Evolutionary conservation across 2,797 vertebrate species (phyloP).

Genomic region (Dendrocincla fuliginosa): DNA sequence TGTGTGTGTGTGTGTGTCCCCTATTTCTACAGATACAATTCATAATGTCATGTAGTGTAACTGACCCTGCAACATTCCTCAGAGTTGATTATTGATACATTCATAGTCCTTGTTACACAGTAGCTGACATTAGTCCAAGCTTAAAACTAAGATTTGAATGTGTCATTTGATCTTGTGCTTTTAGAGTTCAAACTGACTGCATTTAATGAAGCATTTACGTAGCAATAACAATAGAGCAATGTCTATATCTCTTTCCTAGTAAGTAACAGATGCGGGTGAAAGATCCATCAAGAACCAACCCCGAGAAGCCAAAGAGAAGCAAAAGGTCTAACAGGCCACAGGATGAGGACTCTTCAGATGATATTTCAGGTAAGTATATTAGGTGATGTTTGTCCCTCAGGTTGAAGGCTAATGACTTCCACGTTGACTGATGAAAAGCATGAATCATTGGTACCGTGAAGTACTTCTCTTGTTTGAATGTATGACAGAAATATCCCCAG

Average conservation of each 20-base stretch:
- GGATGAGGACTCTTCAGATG: constrained; percentile 97
- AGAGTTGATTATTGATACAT: rapidly evolving
- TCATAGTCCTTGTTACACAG: background rate
- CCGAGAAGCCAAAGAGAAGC: constrained; percentile 91
- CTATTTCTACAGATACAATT: background rate
- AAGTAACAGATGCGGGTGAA: constrained; percentile 95
- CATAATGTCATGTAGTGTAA: background rate
- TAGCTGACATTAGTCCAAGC: background rate
- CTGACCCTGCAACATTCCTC: rapidly evolving
- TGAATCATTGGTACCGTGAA: background rate
- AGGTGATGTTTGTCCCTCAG: background rate
- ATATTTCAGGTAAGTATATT: constrained; percentile 85
- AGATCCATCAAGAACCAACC: constrained; percentile 86
- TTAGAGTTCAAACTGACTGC: background rate
- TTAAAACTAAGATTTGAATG: background rate
- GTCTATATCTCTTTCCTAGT: constrained; percentile 44
- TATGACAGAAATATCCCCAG: background rate
- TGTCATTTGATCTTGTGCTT: background rate
- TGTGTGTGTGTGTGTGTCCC: background rate
- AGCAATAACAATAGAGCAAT: background rate
- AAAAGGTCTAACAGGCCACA: constrained; percentile 86
- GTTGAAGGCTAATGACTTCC: background rate
- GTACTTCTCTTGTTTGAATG: background rate
- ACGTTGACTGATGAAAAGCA: background rate
- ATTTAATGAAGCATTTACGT: background rate